Conservation (phyloP, 2,888 invertebrate species). For the Itoplectis maculator region DNA sequence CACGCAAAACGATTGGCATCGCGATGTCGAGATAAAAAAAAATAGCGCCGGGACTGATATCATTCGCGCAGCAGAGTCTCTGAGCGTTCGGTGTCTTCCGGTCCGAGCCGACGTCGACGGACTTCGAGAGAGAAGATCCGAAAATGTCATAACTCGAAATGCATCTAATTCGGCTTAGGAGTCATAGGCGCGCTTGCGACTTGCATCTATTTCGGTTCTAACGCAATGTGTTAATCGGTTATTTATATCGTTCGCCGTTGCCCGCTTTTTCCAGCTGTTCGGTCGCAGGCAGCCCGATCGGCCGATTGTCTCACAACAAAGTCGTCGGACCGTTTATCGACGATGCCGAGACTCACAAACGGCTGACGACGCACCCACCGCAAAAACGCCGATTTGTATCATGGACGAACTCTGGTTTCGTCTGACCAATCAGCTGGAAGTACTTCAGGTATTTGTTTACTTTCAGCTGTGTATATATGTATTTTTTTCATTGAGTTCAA, state of each 20-base stretch:
- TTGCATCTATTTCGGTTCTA: conserved; percentile 80
- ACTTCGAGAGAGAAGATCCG: not conserved
- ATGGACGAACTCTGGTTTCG: conserved; percentile 83
- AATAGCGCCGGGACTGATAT: not conserved
- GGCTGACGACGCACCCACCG: conserved; percentile 9
- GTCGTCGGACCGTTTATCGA: conserved; percentile 52
- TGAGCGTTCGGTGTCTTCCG: conserved; percentile 29
- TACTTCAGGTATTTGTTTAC: conserved; percentile 79
- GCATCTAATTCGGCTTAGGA: conserved; percentile 67
- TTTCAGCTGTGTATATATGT: not conserved
- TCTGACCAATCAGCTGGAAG: conserved; percentile 80
- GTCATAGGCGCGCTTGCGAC: conserved; percentile 58
- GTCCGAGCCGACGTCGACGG: conserved; percentile 16
- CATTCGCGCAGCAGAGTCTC: not conserved
- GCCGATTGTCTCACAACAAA: conserved; percentile 37
- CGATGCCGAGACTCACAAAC: conserved; percentile 48
- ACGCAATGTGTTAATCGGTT: conserved; percentile 81
- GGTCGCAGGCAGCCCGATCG: conserved; percentile 56
- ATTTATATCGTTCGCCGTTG: conserved; percentile 79
- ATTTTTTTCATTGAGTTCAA: not conserved
- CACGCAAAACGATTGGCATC: not conserved
- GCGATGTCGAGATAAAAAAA: conserved; percentile 45
- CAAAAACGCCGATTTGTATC: conserved; percentile 60
- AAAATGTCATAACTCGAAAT: conserved; percentile 47
- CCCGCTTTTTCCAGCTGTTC: conserved; percentile 76